Conservation (phyloP, 2,888 invertebrate species). For the Phania funesta region DNA sequence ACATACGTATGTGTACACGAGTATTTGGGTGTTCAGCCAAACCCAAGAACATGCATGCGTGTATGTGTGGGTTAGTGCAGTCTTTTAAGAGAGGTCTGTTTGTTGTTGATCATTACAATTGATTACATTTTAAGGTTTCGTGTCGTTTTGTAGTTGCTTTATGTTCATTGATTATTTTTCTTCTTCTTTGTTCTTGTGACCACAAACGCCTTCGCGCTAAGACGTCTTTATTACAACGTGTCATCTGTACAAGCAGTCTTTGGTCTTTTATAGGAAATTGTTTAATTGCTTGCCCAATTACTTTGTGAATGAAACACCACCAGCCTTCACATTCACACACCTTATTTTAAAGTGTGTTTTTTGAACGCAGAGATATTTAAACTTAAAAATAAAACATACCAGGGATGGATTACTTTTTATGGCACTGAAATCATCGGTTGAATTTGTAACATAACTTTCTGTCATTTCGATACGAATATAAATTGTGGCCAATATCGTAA, state of each 20-base stretch:
- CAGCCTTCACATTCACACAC: constrained; percentile 24
- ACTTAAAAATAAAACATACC: too few species aligned
- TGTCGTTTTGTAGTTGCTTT: constrained; percentile 34
- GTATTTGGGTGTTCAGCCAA: constrained; percentile 29
- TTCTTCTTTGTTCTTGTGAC: constrained; percentile 41
- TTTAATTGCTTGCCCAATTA: constrained; percentile 72
- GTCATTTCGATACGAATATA: too few species aligned
- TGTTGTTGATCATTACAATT: constrained; percentile 48
- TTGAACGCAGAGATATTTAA: too few species aligned
- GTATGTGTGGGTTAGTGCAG: neutral
- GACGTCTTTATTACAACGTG: constrained; percentile 57
- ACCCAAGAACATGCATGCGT: constrained; percentile 10
- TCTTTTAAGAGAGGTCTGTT: neutral
- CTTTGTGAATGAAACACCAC: constrained; percentile 58
- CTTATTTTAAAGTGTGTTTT: too few species aligned
- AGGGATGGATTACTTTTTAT: too few species aligned
- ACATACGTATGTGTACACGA: neutral
- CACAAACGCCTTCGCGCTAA: constrained; percentile 65
- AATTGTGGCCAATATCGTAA: too few species aligned
- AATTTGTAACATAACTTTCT: too few species aligned
- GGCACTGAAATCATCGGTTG: too few species aligned
- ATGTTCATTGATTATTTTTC: constrained; percentile 30
- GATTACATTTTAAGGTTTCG: constrained; percentile 50
- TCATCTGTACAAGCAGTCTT: constrained; percentile 32
- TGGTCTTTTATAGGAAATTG: constrained; percentile 56